Percentiles rank a stretch among this genome's conserved stretches.
Evolutionary conservation across 2,113 vertebrate genomes (phyloP).

Genomic region (Podarcis raffonei): DNA sequence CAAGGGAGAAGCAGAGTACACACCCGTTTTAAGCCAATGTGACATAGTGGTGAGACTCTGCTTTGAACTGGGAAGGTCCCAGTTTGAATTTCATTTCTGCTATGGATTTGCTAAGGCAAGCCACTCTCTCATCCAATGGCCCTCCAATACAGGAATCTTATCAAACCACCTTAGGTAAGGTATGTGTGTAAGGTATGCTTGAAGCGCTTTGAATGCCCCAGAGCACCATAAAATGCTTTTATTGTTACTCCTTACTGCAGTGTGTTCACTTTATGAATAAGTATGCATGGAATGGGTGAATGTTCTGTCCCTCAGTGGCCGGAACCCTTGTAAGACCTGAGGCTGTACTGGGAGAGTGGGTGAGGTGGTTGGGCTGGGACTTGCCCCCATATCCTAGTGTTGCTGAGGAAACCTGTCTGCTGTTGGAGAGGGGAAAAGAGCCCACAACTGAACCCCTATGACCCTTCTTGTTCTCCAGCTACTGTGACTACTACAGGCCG

Average conservation of each 20-base stretch:
- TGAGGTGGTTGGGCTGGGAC: too few species aligned
- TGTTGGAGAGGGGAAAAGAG: not conserved
- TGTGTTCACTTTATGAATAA: too few species aligned
- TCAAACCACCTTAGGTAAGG: not conserved
- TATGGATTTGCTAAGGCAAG: not conserved
- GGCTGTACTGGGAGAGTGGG: not conserved
- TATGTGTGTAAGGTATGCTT: not conserved
- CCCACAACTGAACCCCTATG: not conserved
- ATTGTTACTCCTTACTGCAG: not conserved
- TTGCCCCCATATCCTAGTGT: not conserved
- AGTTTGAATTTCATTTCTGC: too few species aligned
- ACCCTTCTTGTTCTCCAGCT: slow-evolving; percentile 71
- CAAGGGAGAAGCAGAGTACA: too few species aligned
- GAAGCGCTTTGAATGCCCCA: not conserved
- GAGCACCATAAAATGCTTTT: not conserved
- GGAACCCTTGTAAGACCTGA: not conserved
- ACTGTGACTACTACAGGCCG: slow-evolving; percentile 96
- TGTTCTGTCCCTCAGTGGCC: not conserved
- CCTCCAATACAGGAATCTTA: not conserved
- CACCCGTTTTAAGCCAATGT: too few species aligned
- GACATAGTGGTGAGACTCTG: too few species aligned
- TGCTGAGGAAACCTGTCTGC: not conserved
- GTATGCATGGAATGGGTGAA: not conserved
- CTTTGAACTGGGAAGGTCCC: too few species aligned
- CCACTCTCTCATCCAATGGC: not conserved